Evolutionary conservation across 2,113 vertebrate genomes (phyloP).

Genomic region (Corythornis madagascariensis): DNA sequence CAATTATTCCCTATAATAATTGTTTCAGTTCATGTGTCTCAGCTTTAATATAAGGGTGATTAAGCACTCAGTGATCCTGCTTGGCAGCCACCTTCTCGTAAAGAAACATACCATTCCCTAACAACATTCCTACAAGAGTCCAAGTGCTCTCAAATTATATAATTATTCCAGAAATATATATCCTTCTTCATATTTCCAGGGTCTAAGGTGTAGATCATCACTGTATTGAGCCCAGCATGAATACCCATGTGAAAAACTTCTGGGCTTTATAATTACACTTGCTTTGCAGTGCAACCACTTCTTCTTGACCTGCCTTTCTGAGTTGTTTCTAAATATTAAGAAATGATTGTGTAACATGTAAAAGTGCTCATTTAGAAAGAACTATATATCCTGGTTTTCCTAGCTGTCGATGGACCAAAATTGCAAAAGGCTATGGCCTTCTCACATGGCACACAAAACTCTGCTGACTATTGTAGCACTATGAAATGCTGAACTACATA

Average conservation of each 20-base stretch:
- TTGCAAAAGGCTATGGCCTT: not conserved
- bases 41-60: conserved; percentile 41
- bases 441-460: not conserved
- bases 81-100: conserved; percentile 19
- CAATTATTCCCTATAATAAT: conserved; percentile 51
- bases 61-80: conserved; percentile 39
- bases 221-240: not conserved
- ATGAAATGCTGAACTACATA: not conserved
- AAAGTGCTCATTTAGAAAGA: not conserved
- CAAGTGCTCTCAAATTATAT: not conserved
- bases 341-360: not conserved
- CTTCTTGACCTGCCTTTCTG: not conserved
- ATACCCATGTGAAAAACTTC: not conserved
- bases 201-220: not conserved
- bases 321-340: not conserved
- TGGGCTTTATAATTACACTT: not conserved
- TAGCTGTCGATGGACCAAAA: not conserved
- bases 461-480: not conserved
- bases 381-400: not conserved
- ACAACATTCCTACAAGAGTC: not conserved
- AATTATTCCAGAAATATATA: not conserved
- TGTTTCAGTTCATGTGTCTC: conserved; percentile 49
- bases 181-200: not conserved
- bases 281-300: not conserved
- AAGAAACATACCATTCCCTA: not conserved